Conservation (phyloP, 2,113 vertebrate species). For the Upupa epops region DNA sequence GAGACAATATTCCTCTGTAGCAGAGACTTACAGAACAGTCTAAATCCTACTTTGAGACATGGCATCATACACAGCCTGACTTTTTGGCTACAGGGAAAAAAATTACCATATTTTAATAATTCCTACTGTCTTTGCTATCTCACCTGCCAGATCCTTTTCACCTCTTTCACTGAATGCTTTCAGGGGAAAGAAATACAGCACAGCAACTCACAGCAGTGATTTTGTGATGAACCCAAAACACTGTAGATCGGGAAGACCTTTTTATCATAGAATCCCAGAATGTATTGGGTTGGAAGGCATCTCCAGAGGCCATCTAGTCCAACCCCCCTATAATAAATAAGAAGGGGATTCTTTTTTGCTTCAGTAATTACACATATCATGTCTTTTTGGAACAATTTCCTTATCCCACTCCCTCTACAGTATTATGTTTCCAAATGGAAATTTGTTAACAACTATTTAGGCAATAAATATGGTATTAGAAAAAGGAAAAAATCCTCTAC, state of each 20-base stretch:
- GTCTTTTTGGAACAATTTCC: neutral
- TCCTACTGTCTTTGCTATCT: neutral
- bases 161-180: neutral
- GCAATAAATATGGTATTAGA: neutral
- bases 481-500: constrained; percentile 1
- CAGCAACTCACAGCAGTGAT: neutral
- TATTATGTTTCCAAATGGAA: neutral
- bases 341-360: neutral
- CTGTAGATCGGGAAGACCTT: neutral
- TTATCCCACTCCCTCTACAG: neutral
- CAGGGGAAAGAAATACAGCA: neutral
- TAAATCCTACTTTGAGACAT: neutral
- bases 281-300: too few relatives aligned
- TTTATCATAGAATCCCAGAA: too few relatives aligned
- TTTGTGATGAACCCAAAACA: neutral
- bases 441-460: neutral
- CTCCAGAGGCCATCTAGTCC: too few relatives aligned
- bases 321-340: too few relatives aligned
- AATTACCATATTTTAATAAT: neutral
- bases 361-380: neutral
- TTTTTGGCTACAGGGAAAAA: neutral
- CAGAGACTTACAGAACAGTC: neutral
- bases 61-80: neutral
- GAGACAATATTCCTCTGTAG: neutral
- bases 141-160: neutral